Conservation (phyloP, 2,888 invertebrate species). For the Formica aserva region DNA sequence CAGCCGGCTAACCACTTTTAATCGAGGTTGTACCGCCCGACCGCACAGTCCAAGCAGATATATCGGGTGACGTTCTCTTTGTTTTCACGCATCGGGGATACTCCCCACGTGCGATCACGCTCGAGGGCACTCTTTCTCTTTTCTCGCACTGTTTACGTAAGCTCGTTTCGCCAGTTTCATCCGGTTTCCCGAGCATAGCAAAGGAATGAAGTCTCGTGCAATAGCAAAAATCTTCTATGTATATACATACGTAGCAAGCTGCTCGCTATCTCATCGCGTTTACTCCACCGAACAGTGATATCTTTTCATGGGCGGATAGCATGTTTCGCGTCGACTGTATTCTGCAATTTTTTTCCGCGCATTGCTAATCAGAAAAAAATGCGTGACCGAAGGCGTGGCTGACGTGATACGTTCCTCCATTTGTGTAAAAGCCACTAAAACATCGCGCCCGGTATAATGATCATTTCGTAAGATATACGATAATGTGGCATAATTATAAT, state of each 20-base stretch:
- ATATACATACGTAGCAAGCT: not conserved
- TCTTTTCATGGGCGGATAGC: slow-evolving; percentile 34
- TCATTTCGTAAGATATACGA: slow-evolving; percentile 23
- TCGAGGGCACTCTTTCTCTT: slow-evolving; percentile 11
- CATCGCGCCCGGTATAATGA: not conserved
- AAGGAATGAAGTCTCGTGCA: slow-evolving; percentile 54
- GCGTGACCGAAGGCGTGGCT: slow-evolving; percentile 45
- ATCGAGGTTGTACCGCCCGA: slow-evolving; percentile 40
- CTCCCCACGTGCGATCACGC: slow-evolving; percentile 37
- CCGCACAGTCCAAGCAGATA: slow-evolving; percentile 22
- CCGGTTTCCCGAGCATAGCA: slow-evolving; percentile 61
- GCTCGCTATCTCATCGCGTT: slow-evolving; percentile 31
- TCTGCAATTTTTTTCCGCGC: slow-evolving; percentile 1
- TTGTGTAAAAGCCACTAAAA: slow-evolving; percentile 35
- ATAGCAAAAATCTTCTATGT: slow-evolving; percentile 45
- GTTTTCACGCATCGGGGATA: slow-evolving; percentile 28
- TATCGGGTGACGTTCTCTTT: slow-evolving; percentile 43
- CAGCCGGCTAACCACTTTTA: slow-evolving; percentile 25
- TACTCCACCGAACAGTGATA: slow-evolving; percentile 1
- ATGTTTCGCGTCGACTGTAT: slow-evolving; percentile 3
- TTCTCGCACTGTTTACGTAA: slow-evolving; percentile 50
- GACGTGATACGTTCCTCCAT: slow-evolving; percentile 42
- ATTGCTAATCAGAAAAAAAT: slow-evolving; percentile 52
- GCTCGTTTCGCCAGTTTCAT: slow-evolving; percentile 57
- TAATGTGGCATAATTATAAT: not conserved